These are phyloP conservation scores for Caenorhabditis angaria DNA, from an alignment of 2,888 invertebrate genomes.

Conservation along the genomic window DNA sequence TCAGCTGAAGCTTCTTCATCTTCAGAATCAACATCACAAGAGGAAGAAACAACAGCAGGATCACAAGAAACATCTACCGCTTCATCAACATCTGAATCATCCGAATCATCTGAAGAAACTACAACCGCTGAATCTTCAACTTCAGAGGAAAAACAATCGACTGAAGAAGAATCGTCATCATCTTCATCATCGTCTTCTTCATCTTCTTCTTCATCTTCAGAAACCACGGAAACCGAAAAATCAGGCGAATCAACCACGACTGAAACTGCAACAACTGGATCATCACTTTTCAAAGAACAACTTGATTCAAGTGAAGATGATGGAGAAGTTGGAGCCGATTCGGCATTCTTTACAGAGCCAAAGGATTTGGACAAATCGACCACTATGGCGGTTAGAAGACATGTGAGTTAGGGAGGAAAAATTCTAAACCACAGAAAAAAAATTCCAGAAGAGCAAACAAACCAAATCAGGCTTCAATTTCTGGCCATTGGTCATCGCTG, in stretches of 20 bases:
- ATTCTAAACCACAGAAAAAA: neutral
- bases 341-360: conserved; percentile 39
- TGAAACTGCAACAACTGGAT: neutral
- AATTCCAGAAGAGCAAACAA: conserved; percentile 27
- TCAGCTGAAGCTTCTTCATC: conserved; percentile 14
- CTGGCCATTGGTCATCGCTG: conserved; percentile 18
- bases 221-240: neutral
- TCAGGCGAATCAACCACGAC: conserved; percentile 2
- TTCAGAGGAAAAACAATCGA: neutral
- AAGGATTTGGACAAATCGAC: conserved; percentile 19
- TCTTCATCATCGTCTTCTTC: neutral
- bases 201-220: neutral
- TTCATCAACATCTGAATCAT: neutral
- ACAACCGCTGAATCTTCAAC: neutral
- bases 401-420: conserved; percentile 10
- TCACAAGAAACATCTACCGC: conserved; percentile 12
- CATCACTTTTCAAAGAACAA: neutral
- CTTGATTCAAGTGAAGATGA: conserved; percentile 15
- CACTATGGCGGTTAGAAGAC: conserved; percentile 36
- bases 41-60: conserved; percentile 23
- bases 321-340: conserved; percentile 34
- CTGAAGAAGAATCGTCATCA: neutral
- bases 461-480: conserved; percentile 23
- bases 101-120: neutral
- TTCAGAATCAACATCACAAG: conserved; percentile 15